These are phyloP conservation scores for Danio jaintianensis DNA, from an alignment of 2,797 vertebrate genomes.

Conservation along the genomic window DNA sequence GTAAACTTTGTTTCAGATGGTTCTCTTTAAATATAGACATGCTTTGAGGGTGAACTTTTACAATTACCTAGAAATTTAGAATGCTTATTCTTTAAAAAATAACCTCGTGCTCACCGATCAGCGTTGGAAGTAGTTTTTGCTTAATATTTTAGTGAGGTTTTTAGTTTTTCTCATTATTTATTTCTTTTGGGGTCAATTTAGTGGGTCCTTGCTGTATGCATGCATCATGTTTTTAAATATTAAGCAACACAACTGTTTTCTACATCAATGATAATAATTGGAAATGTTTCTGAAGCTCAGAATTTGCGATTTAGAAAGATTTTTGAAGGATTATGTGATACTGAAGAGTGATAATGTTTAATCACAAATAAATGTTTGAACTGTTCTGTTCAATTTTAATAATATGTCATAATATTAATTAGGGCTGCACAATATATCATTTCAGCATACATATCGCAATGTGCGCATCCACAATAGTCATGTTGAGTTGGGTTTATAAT, in stretches of 20 bases:
- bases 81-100: no score
- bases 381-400: not conserved
- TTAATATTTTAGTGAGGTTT: not conserved
- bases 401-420: not conserved
- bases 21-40: not conserved
- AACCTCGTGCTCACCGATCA: no score
- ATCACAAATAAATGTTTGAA: not conserved
- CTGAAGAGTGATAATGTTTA: not conserved
- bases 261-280: not conserved
- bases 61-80: not conserved
- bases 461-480: no score
- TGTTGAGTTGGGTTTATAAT: no score
- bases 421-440: no score
- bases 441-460: no score
- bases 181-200: no score
- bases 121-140: not conserved
- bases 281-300: not conserved
- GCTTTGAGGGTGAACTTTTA: not conserved
- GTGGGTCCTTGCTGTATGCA: no score
- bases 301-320: not conserved
- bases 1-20: not conserved
- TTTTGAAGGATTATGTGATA: not conserved
- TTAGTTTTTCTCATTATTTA: no score
- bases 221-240: no score
- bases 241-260: no score